A percentile compares a stretch with the other conserved stretches of the same genome.
phyloP scores from a whole-genome alignment of 2,113 vertebrate genomes.

The Stigmatopora nigra region DNA sequence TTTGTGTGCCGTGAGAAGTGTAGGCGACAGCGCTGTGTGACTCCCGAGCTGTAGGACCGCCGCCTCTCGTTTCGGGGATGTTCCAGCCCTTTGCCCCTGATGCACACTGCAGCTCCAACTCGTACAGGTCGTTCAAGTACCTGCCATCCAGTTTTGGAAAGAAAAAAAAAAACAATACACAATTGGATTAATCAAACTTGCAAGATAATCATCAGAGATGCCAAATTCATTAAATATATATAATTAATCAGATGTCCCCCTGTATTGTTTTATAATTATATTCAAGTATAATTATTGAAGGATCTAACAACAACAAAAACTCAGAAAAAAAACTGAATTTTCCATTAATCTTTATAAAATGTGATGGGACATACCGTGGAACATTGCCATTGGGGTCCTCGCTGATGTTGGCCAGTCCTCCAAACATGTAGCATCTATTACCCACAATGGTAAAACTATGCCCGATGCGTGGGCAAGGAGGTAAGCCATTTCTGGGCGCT shows the following conservation, averaged over 20 bases:
- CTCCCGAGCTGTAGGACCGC: slow-evolving; percentile 82
- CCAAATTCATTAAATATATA: no score
- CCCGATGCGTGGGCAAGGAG: slow-evolving; percentile 82
- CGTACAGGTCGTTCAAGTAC: slow-evolving; percentile 91
- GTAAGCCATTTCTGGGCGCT: slow-evolving; percentile 75
- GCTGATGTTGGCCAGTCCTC: slow-evolving; percentile 87
- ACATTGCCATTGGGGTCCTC: slow-evolving; percentile 91
- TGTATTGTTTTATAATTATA: no score
- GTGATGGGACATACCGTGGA: slow-evolving; percentile 71
- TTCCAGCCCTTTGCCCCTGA: slow-evolving; percentile 90
- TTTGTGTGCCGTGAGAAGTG: slow-evolving; percentile 75
- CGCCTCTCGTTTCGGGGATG: slow-evolving; percentile 82
- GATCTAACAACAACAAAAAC: no score
- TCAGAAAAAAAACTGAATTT: no score
- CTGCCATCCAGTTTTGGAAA: slow-evolving; percentile 49
- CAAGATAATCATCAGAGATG: no score
- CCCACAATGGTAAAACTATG: slow-evolving; percentile 85
- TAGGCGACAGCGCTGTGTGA: slow-evolving; percentile 86
- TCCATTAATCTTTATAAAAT: no score
- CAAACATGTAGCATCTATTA: slow-evolving; percentile 88
- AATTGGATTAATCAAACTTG: no score
- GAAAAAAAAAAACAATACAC: no score
- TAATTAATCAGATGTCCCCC: no score
- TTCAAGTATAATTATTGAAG: no score
- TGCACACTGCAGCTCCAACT: slow-evolving; percentile 85